A percentile compares a stretch with the other conserved stretches of the same genome.
Evolutionary conservation across 1,140 invertebrate genomes (phyloP).

Genomic region (Drosophila takahashii): DNA sequence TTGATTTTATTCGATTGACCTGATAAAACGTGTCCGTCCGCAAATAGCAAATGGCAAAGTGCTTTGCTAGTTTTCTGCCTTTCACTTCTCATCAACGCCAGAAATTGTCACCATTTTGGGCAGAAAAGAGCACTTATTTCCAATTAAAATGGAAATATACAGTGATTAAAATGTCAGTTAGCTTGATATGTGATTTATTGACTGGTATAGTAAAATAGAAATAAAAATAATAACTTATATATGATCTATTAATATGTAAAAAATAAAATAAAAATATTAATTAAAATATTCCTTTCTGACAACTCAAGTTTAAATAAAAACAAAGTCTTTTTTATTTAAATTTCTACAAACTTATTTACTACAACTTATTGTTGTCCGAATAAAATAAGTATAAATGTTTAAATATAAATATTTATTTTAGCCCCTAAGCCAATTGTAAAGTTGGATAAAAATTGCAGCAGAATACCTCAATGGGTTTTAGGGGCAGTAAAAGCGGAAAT

Average conservation of each 20-base stretch:
- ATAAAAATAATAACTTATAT: too few relatives aligned
- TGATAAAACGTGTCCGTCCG: conserved; percentile 11
- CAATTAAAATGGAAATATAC: not conserved
- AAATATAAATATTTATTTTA: not conserved
- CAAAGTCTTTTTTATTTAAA: not conserved
- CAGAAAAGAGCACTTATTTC: not conserved
- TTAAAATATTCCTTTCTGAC: too few relatives aligned
- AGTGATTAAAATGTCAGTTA: not conserved
- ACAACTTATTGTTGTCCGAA: not conserved
- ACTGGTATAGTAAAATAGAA: not conserved
- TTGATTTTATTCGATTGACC: conserved; percentile 58
- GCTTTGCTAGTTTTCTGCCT: conserved; percentile 1
- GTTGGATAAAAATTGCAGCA: not conserved
- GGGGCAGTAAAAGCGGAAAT: conserved; percentile 1
- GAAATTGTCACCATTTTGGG: conserved; percentile 1
- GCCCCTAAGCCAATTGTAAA: not conserved
- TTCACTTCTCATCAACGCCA: not conserved
- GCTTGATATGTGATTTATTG: not conserved
- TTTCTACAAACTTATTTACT: not conserved
- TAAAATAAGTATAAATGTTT: not conserved
- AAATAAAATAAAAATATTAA: not conserved
- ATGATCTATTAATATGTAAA: too few relatives aligned
- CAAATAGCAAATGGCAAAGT: conserved; percentile 20
- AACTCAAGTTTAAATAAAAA: too few relatives aligned
- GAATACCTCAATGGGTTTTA: not conserved